A percentile compares a stretch with the other conserved stretches of the same genome.
These are phyloP conservation scores for Pristionchus japonicus DNA, from an alignment of 2,888 invertebrate genomes.

Conservation along the genomic window DNA sequence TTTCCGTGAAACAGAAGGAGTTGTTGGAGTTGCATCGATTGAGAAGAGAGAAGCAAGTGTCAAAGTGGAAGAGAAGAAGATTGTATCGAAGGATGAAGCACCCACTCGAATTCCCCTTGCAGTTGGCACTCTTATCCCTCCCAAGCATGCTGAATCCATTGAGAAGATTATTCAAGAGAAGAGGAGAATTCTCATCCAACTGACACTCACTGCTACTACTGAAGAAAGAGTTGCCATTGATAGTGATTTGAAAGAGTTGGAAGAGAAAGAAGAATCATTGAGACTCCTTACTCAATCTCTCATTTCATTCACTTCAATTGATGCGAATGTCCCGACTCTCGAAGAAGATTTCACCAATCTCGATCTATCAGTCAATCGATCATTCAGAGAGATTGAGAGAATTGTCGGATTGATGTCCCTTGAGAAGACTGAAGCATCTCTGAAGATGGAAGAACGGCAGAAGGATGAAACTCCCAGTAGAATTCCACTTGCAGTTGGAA, in stretches of 20 bases:
- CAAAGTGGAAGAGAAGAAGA: background rate
- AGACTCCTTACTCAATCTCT: background rate
- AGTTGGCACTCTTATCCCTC: constrained; percentile 14
- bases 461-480: background rate
- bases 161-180: constrained; percentile 36
- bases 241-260: constrained; percentile 30
- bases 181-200: background rate
- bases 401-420: constrained; percentile 49
- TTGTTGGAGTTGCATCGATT: constrained; percentile 50
- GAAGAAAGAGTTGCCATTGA: constrained; percentile 39
- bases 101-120: background rate
- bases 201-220: background rate
- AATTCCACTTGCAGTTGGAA: constrained; percentile 11
- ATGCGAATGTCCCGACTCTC: background rate
- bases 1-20: constrained; percentile 9
- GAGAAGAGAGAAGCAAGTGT: constrained; percentile 41
- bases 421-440: constrained; percentile 43
- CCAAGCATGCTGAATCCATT: constrained; percentile 1
- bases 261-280: constrained; percentile 17
- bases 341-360: constrained; percentile 52
- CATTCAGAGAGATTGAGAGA: constrained; percentile 20
- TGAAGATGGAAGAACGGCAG: background rate
- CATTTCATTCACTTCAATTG: background rate
- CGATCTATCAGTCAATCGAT: constrained; percentile 52
- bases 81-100: background rate